These are phyloP conservation scores for Spodoptera picta DNA, from an alignment of 2,888 invertebrate genomes.

Conservation along the genomic window DNA sequence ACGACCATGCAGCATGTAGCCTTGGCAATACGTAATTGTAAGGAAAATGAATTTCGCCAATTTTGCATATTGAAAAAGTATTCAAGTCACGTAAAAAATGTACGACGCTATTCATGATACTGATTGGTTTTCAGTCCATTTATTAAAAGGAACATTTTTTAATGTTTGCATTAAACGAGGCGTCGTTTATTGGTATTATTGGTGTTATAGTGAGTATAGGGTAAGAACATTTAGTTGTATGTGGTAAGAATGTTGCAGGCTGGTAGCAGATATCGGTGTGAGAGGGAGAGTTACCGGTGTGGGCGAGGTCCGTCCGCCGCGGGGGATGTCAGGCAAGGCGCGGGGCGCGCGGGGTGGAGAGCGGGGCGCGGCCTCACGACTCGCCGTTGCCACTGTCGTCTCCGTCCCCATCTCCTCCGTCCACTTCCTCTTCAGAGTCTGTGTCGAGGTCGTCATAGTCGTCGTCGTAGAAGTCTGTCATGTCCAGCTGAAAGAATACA, in stretches of 20 bases:
- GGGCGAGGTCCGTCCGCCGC: conserved; percentile 56
- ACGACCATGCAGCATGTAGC: conserved; percentile 30
- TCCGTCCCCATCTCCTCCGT: conserved; percentile 92
- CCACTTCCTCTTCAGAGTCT: conserved; percentile 90
- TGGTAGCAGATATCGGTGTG: conserved; percentile 10
- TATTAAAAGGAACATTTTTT: conserved; percentile 19
- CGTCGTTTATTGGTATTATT: not conserved
- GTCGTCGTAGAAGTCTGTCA: conserved; percentile 98
- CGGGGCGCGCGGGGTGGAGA: conserved; percentile 53
- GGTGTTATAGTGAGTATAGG: not conserved
- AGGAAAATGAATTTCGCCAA: conserved; percentile 37
- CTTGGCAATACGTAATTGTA: conserved; percentile 41
- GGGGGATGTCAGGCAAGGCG: conserved; percentile 43
- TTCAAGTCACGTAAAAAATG: conserved; percentile 20
- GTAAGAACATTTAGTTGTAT: conserved; percentile 7
- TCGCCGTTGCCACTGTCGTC: conserved; percentile 98
- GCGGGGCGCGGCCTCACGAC: conserved; percentile 90
- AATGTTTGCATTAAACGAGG: conserved; percentile 7
- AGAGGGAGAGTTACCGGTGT: conserved; percentile 30
- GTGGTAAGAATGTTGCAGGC: conserved; percentile 15
- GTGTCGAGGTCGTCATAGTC: conserved; percentile 96
- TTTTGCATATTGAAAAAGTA: conserved; percentile 23
- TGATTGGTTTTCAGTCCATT: conserved; percentile 29
- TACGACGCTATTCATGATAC: conserved; percentile 43
- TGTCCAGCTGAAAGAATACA: conserved; percentile 90